Conservation (phyloP, 2,113 vertebrate genomes). For the Perca flavescens region DNA sequence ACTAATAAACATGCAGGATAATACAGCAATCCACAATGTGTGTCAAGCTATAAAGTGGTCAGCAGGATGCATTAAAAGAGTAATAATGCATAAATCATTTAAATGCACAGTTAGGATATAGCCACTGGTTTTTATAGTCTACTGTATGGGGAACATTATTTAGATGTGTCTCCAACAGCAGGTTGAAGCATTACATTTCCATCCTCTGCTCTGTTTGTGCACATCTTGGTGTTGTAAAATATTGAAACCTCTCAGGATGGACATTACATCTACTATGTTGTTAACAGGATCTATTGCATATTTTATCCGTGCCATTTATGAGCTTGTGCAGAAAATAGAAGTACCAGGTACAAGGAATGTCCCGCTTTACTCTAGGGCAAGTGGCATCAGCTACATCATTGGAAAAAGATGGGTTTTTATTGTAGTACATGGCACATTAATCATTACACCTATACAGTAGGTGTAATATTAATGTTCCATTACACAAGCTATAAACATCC, state of each 20-base stretch:
- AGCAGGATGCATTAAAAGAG: slow-evolving; percentile 51
- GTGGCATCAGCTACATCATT: not conserved
- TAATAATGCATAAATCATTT: slow-evolving; percentile 70
- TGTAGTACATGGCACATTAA: not conserved
- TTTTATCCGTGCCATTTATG: slow-evolving; percentile 63
- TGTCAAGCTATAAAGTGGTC: slow-evolving; percentile 38
- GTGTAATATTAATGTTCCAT: slow-evolving; percentile 7
- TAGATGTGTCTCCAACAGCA: slow-evolving; percentile 45
- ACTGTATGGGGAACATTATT: slow-evolving; percentile 54
- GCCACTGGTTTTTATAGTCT: slow-evolving; percentile 60
- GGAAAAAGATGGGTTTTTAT: not conserved
- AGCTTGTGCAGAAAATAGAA: slow-evolving; percentile 25
- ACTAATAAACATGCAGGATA: slow-evolving; percentile 12
- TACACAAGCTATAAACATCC: slow-evolving; percentile 5
- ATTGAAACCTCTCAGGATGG: slow-evolving; percentile 39
- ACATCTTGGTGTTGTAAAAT: slow-evolving; percentile 47
- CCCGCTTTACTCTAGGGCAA: not conserved
- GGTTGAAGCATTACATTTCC: slow-evolving; percentile 35
- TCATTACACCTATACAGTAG: not conserved
- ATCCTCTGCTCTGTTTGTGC: slow-evolving; percentile 49
- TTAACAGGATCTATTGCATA: slow-evolving; percentile 54
- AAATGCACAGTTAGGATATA: slow-evolving; percentile 61
- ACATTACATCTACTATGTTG: slow-evolving; percentile 38
- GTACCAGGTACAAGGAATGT: slow-evolving; percentile 38
- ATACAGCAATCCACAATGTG: slow-evolving; percentile 40